Evolutionary conservation across 2,113 vertebrate species (phyloP).

Genomic region (Talpa occidentalis): DNA sequence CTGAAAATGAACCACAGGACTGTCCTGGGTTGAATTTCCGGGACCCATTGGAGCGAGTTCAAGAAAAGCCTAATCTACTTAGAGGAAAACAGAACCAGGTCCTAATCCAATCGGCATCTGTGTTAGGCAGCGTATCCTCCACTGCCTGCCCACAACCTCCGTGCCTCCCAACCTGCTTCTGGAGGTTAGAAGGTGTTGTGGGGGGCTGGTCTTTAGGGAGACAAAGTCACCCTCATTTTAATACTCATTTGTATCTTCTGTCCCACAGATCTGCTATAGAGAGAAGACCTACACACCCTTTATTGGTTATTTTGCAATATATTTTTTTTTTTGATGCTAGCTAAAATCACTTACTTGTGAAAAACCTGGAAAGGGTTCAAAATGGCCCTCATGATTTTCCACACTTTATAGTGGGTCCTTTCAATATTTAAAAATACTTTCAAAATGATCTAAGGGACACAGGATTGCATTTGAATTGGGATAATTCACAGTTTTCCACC

Average conservation of each 20-base stretch:
- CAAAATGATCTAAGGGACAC: not conserved
- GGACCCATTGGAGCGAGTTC: constrained; percentile 49
- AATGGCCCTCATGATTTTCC: not conserved
- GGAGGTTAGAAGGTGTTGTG: not conserved
- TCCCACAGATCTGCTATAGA: not conserved
- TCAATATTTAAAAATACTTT: constrained; percentile 31
- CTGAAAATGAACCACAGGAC: constrained; percentile 74
- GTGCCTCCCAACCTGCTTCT: not conserved
- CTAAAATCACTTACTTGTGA: not conserved
- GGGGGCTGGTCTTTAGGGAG: not conserved
- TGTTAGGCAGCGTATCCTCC: not conserved
- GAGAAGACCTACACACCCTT: not conserved
- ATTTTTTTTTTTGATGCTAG: not conserved
- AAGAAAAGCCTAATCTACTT: constrained; percentile 76
- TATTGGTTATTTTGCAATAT: constrained; percentile 4
- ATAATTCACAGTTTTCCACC: not conserved
- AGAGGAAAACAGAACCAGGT: constrained; percentile 77
- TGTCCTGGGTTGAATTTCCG: constrained; percentile 26
- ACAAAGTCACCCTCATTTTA: not conserved
- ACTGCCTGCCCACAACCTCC: not conserved
- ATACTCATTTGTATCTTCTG: rapidly evolving
- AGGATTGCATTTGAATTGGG: not conserved
- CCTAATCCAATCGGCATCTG: constrained; percentile 76
- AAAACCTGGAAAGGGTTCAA: not conserved
- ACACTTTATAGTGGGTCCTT: not conserved